Evolutionary conservation across 2,113 vertebrate species (phyloP).

Genomic region (Ammodramus savannarum): DNA sequence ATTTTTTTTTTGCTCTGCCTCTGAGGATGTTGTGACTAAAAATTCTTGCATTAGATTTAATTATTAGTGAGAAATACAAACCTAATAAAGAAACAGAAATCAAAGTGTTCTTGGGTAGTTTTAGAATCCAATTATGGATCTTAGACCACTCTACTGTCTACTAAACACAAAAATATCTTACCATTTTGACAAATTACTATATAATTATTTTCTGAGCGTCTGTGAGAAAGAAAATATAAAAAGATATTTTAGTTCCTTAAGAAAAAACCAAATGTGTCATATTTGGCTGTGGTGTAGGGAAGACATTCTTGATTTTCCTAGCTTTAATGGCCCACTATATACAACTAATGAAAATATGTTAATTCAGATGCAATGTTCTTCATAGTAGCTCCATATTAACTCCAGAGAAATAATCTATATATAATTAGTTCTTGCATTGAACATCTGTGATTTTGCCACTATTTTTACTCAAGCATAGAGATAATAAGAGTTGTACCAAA

Average conservation of each 20-base stretch:
- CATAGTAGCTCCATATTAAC: neutral
- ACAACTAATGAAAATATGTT: neutral
- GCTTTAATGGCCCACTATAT: neutral
- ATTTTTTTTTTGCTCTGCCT: rapidly evolving
- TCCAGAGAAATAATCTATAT: neutral
- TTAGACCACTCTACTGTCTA: neutral
- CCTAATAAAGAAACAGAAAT: neutral
- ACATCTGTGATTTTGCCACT: neutral
- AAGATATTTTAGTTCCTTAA: neutral
- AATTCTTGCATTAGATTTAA: neutral
- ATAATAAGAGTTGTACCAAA: neutral
- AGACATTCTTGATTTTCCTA: neutral
- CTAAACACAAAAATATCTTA: neutral
- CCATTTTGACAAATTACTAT: neutral
- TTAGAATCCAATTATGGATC: neutral
- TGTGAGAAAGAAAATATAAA: neutral
- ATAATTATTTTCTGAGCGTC: neutral
- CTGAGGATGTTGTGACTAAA: neutral
- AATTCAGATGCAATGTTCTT: neutral
- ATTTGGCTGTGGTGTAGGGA: neutral
- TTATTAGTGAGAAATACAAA: neutral
- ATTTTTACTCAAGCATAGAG: neutral
- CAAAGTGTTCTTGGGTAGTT: neutral
- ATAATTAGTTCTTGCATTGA: neutral
- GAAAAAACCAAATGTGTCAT: neutral